Evolutionary conservation across 2,888 invertebrate genomes (phyloP), one percentile per base, ranked within the genome.

Genomic region (Amiota communis): DNA sequence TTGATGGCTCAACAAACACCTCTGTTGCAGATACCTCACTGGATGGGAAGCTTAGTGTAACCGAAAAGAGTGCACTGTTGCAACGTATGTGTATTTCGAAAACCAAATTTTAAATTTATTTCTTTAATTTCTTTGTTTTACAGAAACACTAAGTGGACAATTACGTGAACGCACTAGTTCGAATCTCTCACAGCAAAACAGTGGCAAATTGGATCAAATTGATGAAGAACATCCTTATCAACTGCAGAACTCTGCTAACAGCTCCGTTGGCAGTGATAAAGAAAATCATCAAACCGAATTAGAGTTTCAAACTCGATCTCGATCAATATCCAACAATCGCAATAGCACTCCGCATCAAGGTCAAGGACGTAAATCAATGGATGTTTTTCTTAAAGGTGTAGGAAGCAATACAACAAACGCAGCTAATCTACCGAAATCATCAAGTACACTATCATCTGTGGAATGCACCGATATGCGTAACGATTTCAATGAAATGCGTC

Each of bases 341-440:
- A 88, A 88, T 15, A 88, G 87, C 59, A 89, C 88, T 0, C 88
- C 89, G 0, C 83, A 87, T 76, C 81, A 77, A 48, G 76, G 23
- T 0, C 11, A 17, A 20, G 15, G 8, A 2, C 53, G 46, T n/a
- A 69, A 46, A 64, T 75, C 78, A 15, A 72, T 75, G 63, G 74
- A 72, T 15, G 72, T 48, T 9, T 64, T 74, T 17, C 10, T 61
- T 1, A 64, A 63, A 20, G 10, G 51, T 51, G 20, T 9, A 8
- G 23, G 13, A 47, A 57, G 13, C 10, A 61, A 12, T n/a, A 6
- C 46, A 15, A 10, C 20, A 53, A 59, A 11, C 10, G 0, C 2
- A 59, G 11, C 12, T 13, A 1, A 20, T 46, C 65, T 80, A 36
- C 75, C 77, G 9, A 78, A 80, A 15, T 74, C 77, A 8, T 77